These are phyloP conservation scores for Phengaris arion DNA, from an alignment of 2,888 invertebrate species.

Conservation along the genomic window DNA sequence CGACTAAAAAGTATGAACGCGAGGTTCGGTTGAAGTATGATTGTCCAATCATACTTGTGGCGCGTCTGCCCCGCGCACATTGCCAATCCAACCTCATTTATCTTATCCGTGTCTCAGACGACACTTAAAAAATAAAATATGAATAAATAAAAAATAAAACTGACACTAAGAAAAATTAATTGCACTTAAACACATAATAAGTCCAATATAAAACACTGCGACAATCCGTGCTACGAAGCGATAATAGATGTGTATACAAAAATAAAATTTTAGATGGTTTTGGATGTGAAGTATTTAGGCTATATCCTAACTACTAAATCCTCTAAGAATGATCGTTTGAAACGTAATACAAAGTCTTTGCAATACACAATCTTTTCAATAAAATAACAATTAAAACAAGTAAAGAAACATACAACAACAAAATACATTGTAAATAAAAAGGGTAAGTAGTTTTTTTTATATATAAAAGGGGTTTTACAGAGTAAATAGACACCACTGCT, in stretches of 20 bases:
- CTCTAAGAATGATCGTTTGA: background rate
- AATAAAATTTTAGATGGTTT: background rate
- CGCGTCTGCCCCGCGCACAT: too few species aligned
- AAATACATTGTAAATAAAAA: background rate
- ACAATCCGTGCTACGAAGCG: constrained; percentile 58
- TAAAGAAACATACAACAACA: constrained; percentile 25
- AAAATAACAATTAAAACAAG: constrained; percentile 22
- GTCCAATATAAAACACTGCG: constrained; percentile 40
- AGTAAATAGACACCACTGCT: too few species aligned
- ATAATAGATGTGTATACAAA: constrained; percentile 47
- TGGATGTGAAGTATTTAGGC: background rate
- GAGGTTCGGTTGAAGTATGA: too few species aligned
- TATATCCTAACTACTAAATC: background rate
- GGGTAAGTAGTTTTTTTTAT: background rate
- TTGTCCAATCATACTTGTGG: too few species aligned
- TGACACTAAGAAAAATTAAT: constrained; percentile 28
- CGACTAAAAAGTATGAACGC: too few species aligned
- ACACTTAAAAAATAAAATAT: constrained; percentile 17
- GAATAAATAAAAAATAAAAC: constrained; percentile 31
- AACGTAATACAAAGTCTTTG: background rate
- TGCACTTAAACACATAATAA: constrained; percentile 24
- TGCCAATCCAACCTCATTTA: too few species aligned
- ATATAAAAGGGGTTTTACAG: background rate
- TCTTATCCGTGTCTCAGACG: too few species aligned
- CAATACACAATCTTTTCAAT: constrained; percentile 24